Evolutionary conservation across 2,797 vertebrate genomes (phyloP), one percentile per base, ranked within the genome.

Genomic region (Corythornis leucogaster): DNA sequence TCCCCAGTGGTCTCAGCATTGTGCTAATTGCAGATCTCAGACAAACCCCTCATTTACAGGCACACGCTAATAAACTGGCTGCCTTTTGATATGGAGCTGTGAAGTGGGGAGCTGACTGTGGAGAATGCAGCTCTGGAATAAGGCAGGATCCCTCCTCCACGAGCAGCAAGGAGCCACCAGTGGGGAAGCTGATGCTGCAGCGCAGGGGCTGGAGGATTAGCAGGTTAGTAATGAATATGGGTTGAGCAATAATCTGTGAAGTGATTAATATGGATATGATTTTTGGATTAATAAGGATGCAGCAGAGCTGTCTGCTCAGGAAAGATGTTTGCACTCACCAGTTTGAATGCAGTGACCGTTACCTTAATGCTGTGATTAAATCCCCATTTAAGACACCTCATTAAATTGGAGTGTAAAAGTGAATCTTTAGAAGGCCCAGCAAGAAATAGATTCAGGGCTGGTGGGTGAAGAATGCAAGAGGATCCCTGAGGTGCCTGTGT

Each of bases 211-310:
- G 51, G 35, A 51, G 88, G 84, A 90, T 93, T 77, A 90, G 45
- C 85, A 88, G 70, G 67, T 12, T 66, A 55, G 88, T 67, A 74
- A 93, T 63, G 85, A 83, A 33, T 57, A 76, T 1, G 61, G 66
- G 18, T 1, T 57, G 70, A 70, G 75, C 11, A 80, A 82, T 82
- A 90, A 90, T 22, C 86, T 80, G 64, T 19, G 35, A 21, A 68
- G 87, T 96, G 87, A 93, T 88, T 96, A 96, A 96, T 86, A 93
- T 38, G 86, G 84, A 86, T 91, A 87, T 93, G 93, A 53, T 86
- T 93, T 95, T 64, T 87, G 93, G 90, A 85, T 98, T 97, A 97
- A 96, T 98, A 97, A 98, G 97, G 96, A 89, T 91, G 90, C 84
- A n/a, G 75, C 86, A 67, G 88, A 87, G 71, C 90, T 94, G 85